Evolutionary conservation across 1,140 invertebrate genomes (phyloP).

Genomic region (Bathynomus jamesi): DNA sequence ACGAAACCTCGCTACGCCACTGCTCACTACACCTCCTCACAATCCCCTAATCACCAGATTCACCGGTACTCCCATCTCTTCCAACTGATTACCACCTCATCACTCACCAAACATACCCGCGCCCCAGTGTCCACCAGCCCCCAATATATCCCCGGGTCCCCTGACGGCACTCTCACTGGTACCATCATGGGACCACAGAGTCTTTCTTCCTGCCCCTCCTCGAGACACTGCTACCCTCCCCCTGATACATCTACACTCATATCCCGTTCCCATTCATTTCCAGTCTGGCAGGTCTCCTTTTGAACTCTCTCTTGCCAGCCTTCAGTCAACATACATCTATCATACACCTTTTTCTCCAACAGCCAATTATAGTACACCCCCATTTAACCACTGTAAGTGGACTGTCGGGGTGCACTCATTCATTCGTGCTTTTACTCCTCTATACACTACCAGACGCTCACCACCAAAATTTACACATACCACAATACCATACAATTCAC

Average conservation of each 20-base stretch:
- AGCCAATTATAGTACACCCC: background rate
- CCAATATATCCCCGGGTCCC: too few species aligned
- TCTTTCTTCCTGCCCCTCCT: too few species aligned
- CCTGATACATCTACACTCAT: too few species aligned
- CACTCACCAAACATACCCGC: background rate
- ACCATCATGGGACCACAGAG: too few species aligned
- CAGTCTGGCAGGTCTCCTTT: too few species aligned
- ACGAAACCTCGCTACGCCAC: too few species aligned
- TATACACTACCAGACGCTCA: background rate
- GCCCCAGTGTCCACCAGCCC: background rate
- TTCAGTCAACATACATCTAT: background rate
- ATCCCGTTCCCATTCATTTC: background rate
- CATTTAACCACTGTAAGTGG: background rate
- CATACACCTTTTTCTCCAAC: background rate
- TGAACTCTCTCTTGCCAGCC: background rate
- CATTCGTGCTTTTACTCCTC: background rate
- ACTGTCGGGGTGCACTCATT: too few species aligned
- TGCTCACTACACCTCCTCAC: too few species aligned
- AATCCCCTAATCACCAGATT: too few species aligned
- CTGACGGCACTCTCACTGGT: too few species aligned
- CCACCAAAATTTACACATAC: background rate
- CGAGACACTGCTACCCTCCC: too few species aligned
- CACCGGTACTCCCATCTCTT: too few species aligned
- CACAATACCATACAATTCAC: background rate
- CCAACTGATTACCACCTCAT: background rate